A percentile compares a stretch with the other conserved stretches of the same genome.
Conservation (phyloP, 2,888 invertebrate genomes). For the Agonum fuliginosum region DNA sequence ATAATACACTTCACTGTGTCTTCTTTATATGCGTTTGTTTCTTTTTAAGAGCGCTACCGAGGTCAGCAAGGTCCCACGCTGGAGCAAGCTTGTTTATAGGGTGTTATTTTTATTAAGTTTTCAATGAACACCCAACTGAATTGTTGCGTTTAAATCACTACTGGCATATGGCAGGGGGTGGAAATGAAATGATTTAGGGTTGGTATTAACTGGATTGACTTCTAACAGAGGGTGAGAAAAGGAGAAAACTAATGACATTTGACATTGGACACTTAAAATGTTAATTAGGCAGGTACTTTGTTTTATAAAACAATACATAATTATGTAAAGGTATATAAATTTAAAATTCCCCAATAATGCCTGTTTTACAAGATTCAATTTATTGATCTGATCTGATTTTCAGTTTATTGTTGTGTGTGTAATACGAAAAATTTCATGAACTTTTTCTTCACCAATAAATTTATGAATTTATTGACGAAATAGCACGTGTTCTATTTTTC, state of each 20-base stretch:
- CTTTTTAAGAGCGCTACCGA: neutral
- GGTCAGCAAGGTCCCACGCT: slow-evolving; percentile 49
- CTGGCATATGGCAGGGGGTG: neutral
- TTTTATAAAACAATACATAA: too few species aligned
- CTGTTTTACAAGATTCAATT: too few species aligned
- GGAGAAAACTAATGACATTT: neutral
- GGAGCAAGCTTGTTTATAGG: slow-evolving; percentile 49
- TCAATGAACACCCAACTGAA: slow-evolving; percentile 39
- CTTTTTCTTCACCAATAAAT: neutral
- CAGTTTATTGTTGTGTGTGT: neutral
- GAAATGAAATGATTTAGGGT: neutral
- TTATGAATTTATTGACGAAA: too few species aligned
- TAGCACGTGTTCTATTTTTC: too few species aligned
- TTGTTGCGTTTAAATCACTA: slow-evolving; percentile 43
- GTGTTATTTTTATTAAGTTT: slow-evolving; percentile 51
- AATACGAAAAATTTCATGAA: neutral
- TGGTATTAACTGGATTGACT: slow-evolving; percentile 16
- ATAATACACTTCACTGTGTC: slow-evolving; percentile 64
- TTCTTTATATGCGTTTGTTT: slow-evolving; percentile 53
- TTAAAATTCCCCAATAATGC: too few species aligned
- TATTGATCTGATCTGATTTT: too few species aligned
- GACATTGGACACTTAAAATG: slow-evolving; percentile 22
- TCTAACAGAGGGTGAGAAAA: slow-evolving; percentile 15
- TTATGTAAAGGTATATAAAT: too few species aligned
- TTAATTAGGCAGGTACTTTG: too few species aligned